Evolutionary conservation across 2,113 vertebrate genomes (phyloP).

Genomic region (Rhinoptilus africanus): DNA sequence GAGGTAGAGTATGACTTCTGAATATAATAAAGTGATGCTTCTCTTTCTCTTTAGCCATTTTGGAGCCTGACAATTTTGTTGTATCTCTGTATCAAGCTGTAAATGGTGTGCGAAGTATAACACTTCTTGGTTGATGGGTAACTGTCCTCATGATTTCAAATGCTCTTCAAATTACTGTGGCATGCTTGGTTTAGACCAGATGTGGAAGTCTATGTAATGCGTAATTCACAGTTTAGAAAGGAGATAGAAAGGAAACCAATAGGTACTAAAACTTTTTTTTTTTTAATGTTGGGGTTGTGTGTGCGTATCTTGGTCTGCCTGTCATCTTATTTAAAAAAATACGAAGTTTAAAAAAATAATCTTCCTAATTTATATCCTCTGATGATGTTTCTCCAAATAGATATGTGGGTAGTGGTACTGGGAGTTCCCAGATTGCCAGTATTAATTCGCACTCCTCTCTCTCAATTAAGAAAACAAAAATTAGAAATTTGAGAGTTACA

Average conservation of each 20-base stretch:
- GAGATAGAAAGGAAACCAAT: background rate
- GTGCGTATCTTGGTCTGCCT: background rate
- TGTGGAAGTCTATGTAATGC: background rate
- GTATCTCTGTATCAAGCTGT: background rate
- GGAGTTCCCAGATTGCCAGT: background rate
- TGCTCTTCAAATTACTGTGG: background rate
- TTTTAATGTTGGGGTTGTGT: background rate
- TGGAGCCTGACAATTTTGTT: background rate
- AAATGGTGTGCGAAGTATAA: slow-evolving; percentile 9
- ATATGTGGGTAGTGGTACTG: background rate
- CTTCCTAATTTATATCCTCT: background rate
- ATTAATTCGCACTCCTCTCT: background rate
- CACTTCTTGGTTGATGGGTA: background rate
- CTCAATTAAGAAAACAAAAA: background rate
- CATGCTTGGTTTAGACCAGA: background rate
- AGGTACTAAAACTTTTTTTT: background rate
- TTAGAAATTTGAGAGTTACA: background rate
- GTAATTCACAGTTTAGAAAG: background rate
- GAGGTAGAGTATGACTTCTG: background rate
- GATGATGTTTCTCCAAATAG: background rate
- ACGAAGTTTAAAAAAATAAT: background rate
- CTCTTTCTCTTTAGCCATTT: background rate
- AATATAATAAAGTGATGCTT: background rate
- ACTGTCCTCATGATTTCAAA: background rate
- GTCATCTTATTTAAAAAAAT: background rate